Evolutionary conservation across 2,888 invertebrate genomes (phyloP), one percentile per base, ranked within the genome.

Genomic region (Drosophila siamana): DNA sequence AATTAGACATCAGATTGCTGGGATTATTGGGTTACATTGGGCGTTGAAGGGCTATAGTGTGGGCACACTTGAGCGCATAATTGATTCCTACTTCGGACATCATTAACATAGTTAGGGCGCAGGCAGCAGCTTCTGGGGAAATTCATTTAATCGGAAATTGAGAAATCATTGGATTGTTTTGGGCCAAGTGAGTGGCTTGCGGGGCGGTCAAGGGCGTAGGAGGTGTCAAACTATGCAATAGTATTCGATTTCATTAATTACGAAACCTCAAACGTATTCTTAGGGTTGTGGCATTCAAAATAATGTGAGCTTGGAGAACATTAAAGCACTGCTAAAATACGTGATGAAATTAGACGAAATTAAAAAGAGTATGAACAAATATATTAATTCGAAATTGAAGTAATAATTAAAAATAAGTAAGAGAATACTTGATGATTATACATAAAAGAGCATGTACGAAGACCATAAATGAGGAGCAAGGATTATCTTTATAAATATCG

Each of bases 1-100:
- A 82, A 79, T 85, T 79, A 56, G 67, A 26, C 51, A 61, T 48
- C 19, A 43, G 47, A 60, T 43, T 44, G 63, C 33, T 70, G 33
- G 30, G 9, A 28, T 46, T 38, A 46, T 16, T 22, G 22, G 44
- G 24, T 36, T 60, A 44, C 60, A 26, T 43, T 51, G 51, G 6
- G 15, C 30, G 22, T 41, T 59, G 24, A 44, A 43, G 40, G 16
- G 28, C 15, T 38, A 5, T 30, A 64, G 51, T 65, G 60, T 52
- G 47, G 30, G 24, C 46, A 60, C 46, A 56, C 48, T 54, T 41
- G 36, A n/a, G 1, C 46, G 46, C 44, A 24, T 56, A 56, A 36
- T 56, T 46, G 19, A 43, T 44, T 11, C 13, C 9, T 44, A 44
- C 30, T 11, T 7, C 4, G 22, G n/a, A 3, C 6, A 55, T 55